Conservation (phyloP, 2,888 invertebrate genomes). For the Pomacea canaliculata region DNA sequence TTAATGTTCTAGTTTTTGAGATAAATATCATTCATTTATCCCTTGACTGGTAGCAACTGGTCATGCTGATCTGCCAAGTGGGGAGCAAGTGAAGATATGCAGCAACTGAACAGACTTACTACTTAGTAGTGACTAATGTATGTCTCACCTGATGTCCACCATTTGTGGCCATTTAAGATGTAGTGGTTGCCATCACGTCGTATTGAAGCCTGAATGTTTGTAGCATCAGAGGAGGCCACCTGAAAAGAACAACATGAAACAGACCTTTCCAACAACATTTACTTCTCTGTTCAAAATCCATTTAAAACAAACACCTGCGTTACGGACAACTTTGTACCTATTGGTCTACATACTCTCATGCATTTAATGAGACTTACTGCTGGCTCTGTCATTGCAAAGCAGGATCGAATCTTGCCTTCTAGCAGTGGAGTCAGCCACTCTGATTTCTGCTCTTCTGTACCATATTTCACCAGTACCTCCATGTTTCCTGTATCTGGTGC, state of each 20-base stretch:
- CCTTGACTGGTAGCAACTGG: too few species aligned
- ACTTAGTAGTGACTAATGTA: too few species aligned
- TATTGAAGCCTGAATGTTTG: slow-evolving; percentile 71
- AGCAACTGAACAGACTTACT: too few species aligned
- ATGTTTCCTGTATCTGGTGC: slow-evolving; percentile 72
- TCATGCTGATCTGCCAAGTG: too few species aligned
- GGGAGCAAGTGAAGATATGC: too few species aligned
- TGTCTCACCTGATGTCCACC: slow-evolving; percentile 70
- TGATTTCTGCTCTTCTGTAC: slow-evolving; percentile 67
- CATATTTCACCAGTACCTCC: slow-evolving; percentile 71
- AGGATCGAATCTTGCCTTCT: slow-evolving; percentile 67
- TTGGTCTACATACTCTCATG: too few species aligned
- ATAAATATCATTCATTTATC: too few species aligned
- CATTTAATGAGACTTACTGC: slow-evolving; percentile 27
- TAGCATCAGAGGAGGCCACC: slow-evolving; percentile 72
- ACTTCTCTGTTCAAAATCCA: too few species aligned
- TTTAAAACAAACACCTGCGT: too few species aligned
- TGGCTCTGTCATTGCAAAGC: slow-evolving; percentile 70
- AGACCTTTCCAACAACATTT: not conserved
- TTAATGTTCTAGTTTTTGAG: too few species aligned
- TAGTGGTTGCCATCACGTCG: slow-evolving; percentile 67
- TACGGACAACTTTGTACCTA: too few species aligned
- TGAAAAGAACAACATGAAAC: slow-evolving; percentile 31
- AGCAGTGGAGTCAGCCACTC: slow-evolving; percentile 66
- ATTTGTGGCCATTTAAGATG: slow-evolving; percentile 71